Evolutionary conservation across 1,140 invertebrate genomes (phyloP).

Genomic region (Schmidtea mediterranea): DNA sequence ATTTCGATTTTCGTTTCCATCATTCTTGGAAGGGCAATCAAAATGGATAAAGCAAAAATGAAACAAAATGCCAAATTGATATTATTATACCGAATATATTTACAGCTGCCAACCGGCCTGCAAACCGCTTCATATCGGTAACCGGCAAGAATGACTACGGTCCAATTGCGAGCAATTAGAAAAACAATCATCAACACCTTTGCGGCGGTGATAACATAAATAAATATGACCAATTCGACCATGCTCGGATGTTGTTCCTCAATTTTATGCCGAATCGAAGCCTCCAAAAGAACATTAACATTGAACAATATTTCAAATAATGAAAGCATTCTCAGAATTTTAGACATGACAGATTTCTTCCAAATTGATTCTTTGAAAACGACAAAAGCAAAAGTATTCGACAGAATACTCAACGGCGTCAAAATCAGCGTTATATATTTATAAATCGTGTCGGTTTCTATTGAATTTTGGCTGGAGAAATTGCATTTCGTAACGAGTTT

Average conservation of each 20-base stretch:
- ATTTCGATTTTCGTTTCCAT: not conserved
- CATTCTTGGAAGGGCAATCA: not conserved
- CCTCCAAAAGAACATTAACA: not conserved
- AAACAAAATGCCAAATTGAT: not conserved
- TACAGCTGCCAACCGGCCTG: not conserved
- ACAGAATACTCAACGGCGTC: not conserved
- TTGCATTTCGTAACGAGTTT: too few relatives aligned
- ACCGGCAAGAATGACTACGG: not conserved
- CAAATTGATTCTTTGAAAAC: not conserved
- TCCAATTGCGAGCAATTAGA: constrained; percentile 2
- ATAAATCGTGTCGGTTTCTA: too few relatives aligned
- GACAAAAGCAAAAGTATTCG: not conserved
- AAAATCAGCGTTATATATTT: not conserved
- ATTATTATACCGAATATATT: not conserved
- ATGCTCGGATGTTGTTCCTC: not conserved
- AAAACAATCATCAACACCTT: not conserved
- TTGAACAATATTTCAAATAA: constrained; percentile 2
- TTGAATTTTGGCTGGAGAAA: too few relatives aligned
- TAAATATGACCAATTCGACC: too few relatives aligned
- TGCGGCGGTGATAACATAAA: too few relatives aligned
- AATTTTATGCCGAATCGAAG: not conserved
- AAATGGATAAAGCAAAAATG: not conserved
- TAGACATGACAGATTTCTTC: not conserved
- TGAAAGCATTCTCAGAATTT: not conserved
- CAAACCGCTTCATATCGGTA: constrained; percentile 1